Base-by-base conservation (phyloP, 1,140 invertebrate species). In the Cydia splendana region DNA sequence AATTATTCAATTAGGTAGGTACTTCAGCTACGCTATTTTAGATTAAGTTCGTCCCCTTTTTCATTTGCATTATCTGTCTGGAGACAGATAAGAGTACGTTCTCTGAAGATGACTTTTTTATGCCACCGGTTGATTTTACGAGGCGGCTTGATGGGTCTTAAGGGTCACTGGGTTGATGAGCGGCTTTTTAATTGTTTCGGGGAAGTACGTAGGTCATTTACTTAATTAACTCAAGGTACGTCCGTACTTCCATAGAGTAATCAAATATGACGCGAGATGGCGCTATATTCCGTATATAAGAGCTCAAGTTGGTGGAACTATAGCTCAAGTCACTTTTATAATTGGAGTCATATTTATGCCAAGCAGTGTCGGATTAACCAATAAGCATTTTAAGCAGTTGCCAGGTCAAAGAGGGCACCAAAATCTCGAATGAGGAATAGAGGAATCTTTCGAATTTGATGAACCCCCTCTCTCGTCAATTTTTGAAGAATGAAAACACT, bases 1-100 rank as follows among this genome's bases (percentile, higher is more conserved):
- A 74, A 74, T 74, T 74, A 74, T 74, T 74, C 73, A 74, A 51
- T 74, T 74, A 74, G 73, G 12, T 30, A 30, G 30, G 30, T 53
- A 74, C 73, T 74, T n/a, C n/a, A 48, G 48, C 13, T 53, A n/a
- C 73, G 42, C 73, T 74, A 53, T 74, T 74, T 74, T 51, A 74
- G 73, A 74, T 74, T 74, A 51, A 71, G 38, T 71, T 71, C n/a
- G 9, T 30, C 38, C 65, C 67, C 67, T 71, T 71, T 71, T 71
- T 71, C 38, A 71, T 71, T 71, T 71, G 67, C 34, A 71, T 71
- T 71, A 71, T 71, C 67, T 53, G 67, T 18, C 7, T 62, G 57
- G 57, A 45, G 30, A 71, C 34, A 71, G 34, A 18, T 38, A 71
- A 71, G 67, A 42, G 15, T 38, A 38, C 13, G 57, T 62, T 53